Base-by-base conservation (phyloP, 2,888 invertebrate species). In the Augiades crinisus region DNA sequence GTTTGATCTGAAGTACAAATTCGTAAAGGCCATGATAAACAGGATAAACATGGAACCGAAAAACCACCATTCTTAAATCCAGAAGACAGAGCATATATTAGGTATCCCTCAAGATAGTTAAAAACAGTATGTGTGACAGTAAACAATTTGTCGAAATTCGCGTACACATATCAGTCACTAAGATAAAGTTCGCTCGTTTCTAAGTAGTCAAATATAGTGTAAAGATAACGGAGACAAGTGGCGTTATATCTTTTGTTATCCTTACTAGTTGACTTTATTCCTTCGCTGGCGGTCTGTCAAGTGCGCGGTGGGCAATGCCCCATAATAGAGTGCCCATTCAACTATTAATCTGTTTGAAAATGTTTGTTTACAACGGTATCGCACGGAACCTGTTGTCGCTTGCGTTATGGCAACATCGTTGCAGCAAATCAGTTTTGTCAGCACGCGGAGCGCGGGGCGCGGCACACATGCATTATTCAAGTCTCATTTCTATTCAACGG, bases 401-500 rank as follows among this genome's bases (percentile, higher is more conserved):
- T 54, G 55, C 58, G 57, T 56, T 58, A 54, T 49, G 57, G 54
- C 58, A 56, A 57, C 61, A 54, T 53, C 58, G 58, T 67, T 63
- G 70, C 71, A 73, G 78, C 78, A 82, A 81, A 81, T 81, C 81
- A 77, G 80, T 81, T 81, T 70, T 57, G 64, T 64, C 31, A 40
- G 40, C n/a, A n/a, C n/a, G 58, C 54, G 57, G 51, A 59, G 59
- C 53, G 54, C 47, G 68, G 64, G 70, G 72, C 64, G 70, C 60
- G 65, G 65, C 69, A 65, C 68, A 65, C 73, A 86, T 89, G 85
- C 85, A 88, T 89, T 86, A 88, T 89, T 87, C 88, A 89, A 78
- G 70, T 65, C 84, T 86, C 86, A 87, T 88, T 88, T 80, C 86
- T 86, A 88, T 88, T 86, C 88, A 82, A 83, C 84, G 82, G 63